These are phyloP conservation scores for Phania funesta DNA, from an alignment of 2,888 invertebrate species.

Conservation along the genomic window DNA sequence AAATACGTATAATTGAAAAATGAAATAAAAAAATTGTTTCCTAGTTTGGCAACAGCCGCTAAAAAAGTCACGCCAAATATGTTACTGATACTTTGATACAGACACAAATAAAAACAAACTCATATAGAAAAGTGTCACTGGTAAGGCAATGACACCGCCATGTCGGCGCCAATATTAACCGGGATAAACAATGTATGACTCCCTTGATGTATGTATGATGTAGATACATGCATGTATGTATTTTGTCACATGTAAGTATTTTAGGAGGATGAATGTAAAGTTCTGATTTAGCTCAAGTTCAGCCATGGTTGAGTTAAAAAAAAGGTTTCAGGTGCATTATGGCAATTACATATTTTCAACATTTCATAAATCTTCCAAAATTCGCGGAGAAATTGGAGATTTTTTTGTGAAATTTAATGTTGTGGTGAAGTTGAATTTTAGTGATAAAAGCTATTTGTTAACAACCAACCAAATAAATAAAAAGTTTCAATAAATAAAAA, in stretches of 20 bases:
- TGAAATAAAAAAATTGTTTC: constrained; percentile 21
- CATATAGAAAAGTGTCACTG: constrained; percentile 11
- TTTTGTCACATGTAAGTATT: no score
- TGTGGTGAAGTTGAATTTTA: no score
- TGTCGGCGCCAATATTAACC: constrained; percentile 55
- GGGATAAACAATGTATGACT: constrained; percentile 18
- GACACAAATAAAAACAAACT: constrained; percentile 60
- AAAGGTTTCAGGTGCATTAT: constrained; percentile 3
- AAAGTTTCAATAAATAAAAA: no score
- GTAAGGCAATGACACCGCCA: constrained; percentile 59
- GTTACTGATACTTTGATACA: constrained; percentile 38
- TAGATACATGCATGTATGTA: background rate
- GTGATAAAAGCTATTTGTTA: no score
- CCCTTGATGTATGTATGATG: background rate
- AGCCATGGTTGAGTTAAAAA: background rate
- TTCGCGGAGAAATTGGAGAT: no score
- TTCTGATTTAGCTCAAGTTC: background rate
- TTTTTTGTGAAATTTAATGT: no score
- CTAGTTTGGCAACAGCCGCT: constrained; percentile 63
- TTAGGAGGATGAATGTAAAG: constrained; percentile 12
- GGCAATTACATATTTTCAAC: background rate
- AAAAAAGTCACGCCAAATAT: constrained; percentile 60
- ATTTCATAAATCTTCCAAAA: no score
- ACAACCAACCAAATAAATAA: no score
- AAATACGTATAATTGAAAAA: constrained; percentile 13